Percentiles rank a stretch among this genome's conserved stretches.
Evolutionary conservation across 2,888 invertebrate species (phyloP).

Genomic region (Panzeria rudis): DNA sequence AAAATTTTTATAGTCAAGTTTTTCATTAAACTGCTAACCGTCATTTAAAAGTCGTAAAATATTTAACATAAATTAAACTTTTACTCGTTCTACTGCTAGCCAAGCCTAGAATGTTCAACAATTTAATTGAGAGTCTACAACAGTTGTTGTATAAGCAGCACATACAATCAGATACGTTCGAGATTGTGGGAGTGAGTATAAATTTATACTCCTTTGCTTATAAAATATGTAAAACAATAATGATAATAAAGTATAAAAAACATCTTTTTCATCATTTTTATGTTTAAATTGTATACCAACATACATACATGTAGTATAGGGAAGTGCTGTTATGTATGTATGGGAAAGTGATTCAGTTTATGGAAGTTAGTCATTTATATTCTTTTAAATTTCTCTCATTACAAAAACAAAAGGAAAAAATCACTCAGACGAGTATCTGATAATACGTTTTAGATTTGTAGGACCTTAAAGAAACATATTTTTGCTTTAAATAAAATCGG

Average conservation of each 20-base stretch:
- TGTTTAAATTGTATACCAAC: not conserved
- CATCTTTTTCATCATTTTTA: not conserved
- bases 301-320: not conserved
- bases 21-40: conserved; percentile 66
- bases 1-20: conserved; percentile 67
- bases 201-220: not conserved
- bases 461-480: too few relatives aligned
- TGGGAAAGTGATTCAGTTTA: not conserved
- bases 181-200: not conserved
- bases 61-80: conserved; percentile 63
- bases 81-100: not conserved
- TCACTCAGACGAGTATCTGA: too few relatives aligned
- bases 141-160: conserved; percentile 32
- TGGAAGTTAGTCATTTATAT: not conserved
- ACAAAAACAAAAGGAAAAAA: too few relatives aligned
- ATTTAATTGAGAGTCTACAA: conserved; percentile 26
- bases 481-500: too few relatives aligned
- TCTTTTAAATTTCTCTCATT: not conserved
- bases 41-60: conserved; percentile 72
- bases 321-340: not conserved
- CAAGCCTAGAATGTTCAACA: conserved; percentile 7
- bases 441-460: too few relatives aligned
- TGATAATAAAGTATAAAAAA: not conserved
- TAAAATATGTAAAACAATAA: not conserved
- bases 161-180: not conserved